Percentiles rank a stretch among this genome's conserved stretches.
These are phyloP conservation scores for Ceyx cyanopectus DNA, from an alignment of 2,113 vertebrate species.

Conservation along the genomic window DNA sequence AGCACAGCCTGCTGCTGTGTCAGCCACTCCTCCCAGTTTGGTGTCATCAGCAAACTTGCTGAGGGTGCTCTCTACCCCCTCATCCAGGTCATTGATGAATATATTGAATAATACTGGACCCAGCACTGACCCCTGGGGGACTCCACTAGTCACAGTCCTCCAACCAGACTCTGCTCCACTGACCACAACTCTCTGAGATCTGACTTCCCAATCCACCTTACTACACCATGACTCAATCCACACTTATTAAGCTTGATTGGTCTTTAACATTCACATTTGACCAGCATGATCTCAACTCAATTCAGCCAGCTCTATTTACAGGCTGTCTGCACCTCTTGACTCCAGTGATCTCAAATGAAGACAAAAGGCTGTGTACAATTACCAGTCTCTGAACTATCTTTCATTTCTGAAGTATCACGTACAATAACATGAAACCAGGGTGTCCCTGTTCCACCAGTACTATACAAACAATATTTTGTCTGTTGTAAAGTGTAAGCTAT, in stretches of 20 bases:
- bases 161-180: no score
- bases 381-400: neutral
- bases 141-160: no score
- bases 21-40: no score
- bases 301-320: neutral
- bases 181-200: no score
- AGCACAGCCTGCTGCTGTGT: no score
- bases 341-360: neutral
- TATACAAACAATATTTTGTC: neutral
- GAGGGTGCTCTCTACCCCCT: no score
- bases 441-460: neutral
- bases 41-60: no score
- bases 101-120: no score
- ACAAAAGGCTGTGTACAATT: neutral
- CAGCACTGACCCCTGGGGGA: no score
- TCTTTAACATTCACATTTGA: neutral
- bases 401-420: neutral
- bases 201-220: no score
- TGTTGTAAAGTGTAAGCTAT: neutral
- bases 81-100: no score
- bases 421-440: neutral
- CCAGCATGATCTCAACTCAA: neutral
- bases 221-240: no score
- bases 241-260: neutral
- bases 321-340: neutral